phyloP scores from a whole-genome alignment of 2,797 vertebrate species.

The Scyliorhinus canicula region DNA sequence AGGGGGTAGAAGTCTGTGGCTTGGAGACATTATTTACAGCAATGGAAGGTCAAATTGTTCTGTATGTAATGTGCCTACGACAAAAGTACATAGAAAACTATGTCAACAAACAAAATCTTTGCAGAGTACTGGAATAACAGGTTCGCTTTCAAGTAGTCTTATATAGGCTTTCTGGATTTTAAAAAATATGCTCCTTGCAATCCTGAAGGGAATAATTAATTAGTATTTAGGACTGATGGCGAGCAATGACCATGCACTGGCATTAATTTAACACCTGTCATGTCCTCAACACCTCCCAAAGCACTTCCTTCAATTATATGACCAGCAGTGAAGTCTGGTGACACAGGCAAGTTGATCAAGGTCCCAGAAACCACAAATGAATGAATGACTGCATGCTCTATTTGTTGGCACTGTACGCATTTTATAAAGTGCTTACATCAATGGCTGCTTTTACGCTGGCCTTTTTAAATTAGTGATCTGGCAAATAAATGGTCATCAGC shows the following conservation, averaged over 20 bases:
- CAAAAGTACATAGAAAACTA: background rate
- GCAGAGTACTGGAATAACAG: background rate
- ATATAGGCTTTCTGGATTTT: background rate
- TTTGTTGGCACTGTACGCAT: no score
- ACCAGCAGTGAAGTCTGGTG: background rate
- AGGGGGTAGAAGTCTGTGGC: no score
- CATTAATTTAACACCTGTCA: background rate
- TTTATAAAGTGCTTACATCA: background rate
- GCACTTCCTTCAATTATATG: background rate
- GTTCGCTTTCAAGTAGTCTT: background rate
- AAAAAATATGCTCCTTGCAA: background rate
- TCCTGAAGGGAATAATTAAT: no score
- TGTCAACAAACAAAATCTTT: background rate
- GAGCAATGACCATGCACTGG: background rate
- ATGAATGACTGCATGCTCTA: background rate
- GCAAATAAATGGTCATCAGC: background rate
- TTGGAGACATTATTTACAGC: background rate
- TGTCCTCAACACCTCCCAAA: background rate
- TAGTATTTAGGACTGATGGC: no score
- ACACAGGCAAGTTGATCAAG: background rate
- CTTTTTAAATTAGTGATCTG: background rate
- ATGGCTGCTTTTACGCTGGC: background rate
- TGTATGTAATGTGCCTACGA: background rate
- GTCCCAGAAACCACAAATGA: background rate
- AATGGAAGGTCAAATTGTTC: background rate